Conservation (phyloP, 2,797 vertebrate species). For the Parauchenoglanis punctatus region DNA sequence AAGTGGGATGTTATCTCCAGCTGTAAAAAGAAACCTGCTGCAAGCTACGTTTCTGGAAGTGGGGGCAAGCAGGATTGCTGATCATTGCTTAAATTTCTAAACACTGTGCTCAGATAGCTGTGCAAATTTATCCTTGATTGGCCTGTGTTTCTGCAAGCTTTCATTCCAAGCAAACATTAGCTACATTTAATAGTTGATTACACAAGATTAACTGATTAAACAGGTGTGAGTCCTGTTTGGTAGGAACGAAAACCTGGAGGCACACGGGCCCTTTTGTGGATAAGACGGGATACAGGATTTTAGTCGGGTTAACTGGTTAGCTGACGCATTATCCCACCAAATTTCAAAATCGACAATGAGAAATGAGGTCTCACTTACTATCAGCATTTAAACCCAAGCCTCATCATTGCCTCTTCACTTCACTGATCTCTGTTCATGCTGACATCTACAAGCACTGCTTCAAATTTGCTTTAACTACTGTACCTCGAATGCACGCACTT, state of each 20-base stretch:
- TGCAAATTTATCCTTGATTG: background rate
- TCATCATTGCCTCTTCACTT: background rate
- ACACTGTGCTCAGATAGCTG: background rate
- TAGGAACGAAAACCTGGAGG: background rate
- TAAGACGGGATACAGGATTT: background rate
- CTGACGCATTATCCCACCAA: background rate
- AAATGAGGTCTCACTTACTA: background rate
- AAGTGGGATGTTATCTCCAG: conserved; percentile 18
- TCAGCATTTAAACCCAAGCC: background rate
- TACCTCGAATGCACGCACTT: background rate
- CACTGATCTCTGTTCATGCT: background rate
- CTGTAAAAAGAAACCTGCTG: conserved; percentile 13
- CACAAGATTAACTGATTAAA: background rate
- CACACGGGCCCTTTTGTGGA: background rate
- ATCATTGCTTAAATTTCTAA: background rate
- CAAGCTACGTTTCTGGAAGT: background rate
- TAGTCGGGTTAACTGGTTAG: background rate
- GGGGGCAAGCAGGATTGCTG: background rate
- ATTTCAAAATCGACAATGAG: background rate
- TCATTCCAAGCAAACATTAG: background rate
- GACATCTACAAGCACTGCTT: background rate
- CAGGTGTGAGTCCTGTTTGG: background rate
- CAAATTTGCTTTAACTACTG: background rate
- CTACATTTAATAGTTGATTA: background rate
- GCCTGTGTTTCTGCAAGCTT: conserved; percentile 1